Evolutionary conservation across 2,888 invertebrate species (phyloP).

Genomic region (Athalia rosae): DNA sequence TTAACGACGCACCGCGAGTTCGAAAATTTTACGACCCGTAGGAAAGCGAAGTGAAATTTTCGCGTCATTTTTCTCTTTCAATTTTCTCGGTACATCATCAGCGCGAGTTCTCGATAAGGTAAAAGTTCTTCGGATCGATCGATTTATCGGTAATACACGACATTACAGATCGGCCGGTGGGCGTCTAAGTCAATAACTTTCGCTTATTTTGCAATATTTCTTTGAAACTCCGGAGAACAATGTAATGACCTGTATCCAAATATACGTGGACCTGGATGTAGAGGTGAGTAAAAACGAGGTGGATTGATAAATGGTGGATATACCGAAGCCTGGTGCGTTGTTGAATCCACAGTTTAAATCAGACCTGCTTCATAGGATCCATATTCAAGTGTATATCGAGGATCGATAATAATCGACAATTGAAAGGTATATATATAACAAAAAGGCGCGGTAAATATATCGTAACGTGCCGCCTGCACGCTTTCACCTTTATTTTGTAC

Average conservation of each 20-base stretch:
- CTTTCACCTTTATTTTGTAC: slow-evolving; percentile 25
- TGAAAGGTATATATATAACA: background rate
- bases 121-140: no score
- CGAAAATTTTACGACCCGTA: no score
- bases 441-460: background rate
- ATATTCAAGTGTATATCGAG: slow-evolving; percentile 6
- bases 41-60: no score
- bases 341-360: background rate
- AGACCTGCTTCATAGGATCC: background rate
- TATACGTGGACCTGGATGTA: no score
- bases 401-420: slow-evolving; percentile 33
- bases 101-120: background rate
- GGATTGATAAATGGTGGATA: no score
- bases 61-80: no score
- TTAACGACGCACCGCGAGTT: no score
- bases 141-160: no score
- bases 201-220: slow-evolving; percentile 33
- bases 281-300: no score
- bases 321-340: no score
- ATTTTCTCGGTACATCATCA: background rate
- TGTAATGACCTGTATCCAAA: no score
- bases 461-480: slow-evolving; percentile 11
- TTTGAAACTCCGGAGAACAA: background rate
- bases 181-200: slow-evolving; percentile 14
- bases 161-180: background rate